phyloP scores from a whole-genome alignment of 2,113 vertebrate genomes.

The Glaucomys volans region DNA sequence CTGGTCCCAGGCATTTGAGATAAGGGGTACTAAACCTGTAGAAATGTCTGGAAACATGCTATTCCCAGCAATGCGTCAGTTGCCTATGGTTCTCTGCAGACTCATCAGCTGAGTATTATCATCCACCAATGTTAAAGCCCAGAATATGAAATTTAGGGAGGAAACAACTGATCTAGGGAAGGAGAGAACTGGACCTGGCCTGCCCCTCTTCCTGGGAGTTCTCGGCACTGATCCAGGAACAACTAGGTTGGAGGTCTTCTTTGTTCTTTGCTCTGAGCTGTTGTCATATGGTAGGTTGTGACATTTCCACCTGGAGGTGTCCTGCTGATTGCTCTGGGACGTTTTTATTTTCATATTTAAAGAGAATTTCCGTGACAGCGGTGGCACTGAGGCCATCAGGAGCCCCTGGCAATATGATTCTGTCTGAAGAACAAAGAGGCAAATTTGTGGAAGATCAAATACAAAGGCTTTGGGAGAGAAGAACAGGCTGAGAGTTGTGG shows the following conservation, averaged over 20 bases:
- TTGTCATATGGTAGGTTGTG: constrained; percentile 59
- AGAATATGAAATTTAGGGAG: not conserved
- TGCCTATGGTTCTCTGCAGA: not conserved
- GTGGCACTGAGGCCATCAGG: constrained; percentile 23
- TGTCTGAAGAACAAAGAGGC: constrained; percentile 80
- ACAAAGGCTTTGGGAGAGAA: constrained; percentile 38
- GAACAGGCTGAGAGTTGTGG: constrained; percentile 58
- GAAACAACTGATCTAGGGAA: not conserved
- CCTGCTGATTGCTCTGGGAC: constrained; percentile 64
- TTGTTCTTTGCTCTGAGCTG: constrained; percentile 67
- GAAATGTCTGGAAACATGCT: constrained; percentile 39
- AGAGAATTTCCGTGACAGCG: constrained; percentile 65
- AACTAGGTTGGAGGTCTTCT: not conserved
- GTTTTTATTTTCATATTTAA: constrained; percentile 76
- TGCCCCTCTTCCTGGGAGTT: not conserved
- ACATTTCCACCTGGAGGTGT: constrained; percentile 69
- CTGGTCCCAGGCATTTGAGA: not conserved
- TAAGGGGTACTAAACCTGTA: not conserved
- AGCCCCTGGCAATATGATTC: constrained; percentile 76
- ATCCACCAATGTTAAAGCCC: not conserved
- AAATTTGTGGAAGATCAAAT: constrained; percentile 80
- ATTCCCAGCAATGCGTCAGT: not conserved
- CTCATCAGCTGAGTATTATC: not conserved
- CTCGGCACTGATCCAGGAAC: not conserved
- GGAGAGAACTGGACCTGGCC: not conserved